Conservation (phyloP, 2,888 invertebrate genomes). For the Mycalesis mineus region DNA sequence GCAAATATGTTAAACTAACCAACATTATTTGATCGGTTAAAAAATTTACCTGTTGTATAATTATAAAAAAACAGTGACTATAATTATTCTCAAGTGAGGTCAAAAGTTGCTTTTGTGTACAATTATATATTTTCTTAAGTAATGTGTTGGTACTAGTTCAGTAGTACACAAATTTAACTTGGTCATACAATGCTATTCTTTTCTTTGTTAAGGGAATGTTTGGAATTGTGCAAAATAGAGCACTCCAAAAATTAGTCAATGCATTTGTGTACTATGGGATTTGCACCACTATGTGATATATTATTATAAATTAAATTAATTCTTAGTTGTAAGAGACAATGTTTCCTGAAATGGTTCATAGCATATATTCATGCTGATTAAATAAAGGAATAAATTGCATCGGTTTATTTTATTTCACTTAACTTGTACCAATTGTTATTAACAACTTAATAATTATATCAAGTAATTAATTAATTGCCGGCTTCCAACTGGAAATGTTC, state of each 20-base stretch:
- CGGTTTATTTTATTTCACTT: conserved; percentile 1
- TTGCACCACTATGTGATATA: conserved; percentile 47
- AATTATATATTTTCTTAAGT: not conserved
- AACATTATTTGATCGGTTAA: not conserved
- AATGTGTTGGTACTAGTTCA: no score
- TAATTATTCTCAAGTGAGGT: conserved; percentile 6
- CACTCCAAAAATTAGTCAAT: no score
- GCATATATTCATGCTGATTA: conserved; percentile 39
- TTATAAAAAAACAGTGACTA: not conserved
- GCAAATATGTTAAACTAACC: not conserved
- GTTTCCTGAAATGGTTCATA: conserved; percentile 45
- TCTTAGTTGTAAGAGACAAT: conserved; percentile 47
- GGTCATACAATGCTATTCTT: no score
- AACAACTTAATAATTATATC: no score
- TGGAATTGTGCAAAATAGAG: no score
- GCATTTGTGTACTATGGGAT: no score
- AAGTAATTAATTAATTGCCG: no score
- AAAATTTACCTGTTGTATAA: not conserved
- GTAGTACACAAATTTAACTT: conserved; percentile 15
- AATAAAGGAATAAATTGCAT: conserved; percentile 29
- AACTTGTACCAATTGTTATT: not conserved
- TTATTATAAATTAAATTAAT: conserved; percentile 43
- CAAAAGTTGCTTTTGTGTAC: conserved; percentile 26
- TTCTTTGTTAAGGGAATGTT: no score
- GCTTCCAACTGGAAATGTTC: no score